Evolutionary conservation across 2,888 invertebrate species (phyloP).

Genomic region (Agonopterix arenella): DNA sequence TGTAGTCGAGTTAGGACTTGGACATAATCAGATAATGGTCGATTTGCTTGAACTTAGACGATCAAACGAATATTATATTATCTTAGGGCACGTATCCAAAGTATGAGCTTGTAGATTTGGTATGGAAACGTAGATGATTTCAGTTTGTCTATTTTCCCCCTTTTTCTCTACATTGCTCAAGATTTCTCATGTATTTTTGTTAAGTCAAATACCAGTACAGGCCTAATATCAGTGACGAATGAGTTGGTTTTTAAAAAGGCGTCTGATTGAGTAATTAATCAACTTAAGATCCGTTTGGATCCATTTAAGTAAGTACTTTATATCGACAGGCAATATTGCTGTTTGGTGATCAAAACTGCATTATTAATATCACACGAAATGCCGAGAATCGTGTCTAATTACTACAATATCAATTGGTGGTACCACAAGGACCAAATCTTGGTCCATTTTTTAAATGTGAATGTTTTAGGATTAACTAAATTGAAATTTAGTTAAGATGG

Average conservation of each 20-base stretch:
- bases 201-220: not conserved
- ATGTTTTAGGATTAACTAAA: slow-evolving; percentile 1
- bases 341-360: too few relatives aligned
- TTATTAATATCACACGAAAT: too few relatives aligned
- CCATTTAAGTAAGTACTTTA: too few relatives aligned
- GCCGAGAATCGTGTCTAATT: too few relatives aligned
- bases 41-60: slow-evolving; percentile 42
- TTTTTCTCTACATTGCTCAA: slow-evolving; percentile 19
- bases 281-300: too few relatives aligned
- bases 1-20: slow-evolving; percentile 38
- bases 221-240: not conserved
- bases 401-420: slow-evolving; percentile 12
- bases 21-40: slow-evolving; percentile 48
- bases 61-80: slow-evolving; percentile 47
- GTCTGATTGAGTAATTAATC: too few relatives aligned
- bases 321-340: not conserved
- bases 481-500: not conserved
- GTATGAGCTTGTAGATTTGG: slow-evolving; percentile 69
- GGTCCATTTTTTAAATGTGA: slow-evolving; percentile 16
- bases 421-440: slow-evolving; percentile 28
- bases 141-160: slow-evolving; percentile 8
- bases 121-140: slow-evolving; percentile 31
- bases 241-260: too few relatives aligned
- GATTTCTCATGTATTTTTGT: slow-evolving; percentile 2
- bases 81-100: slow-evolving; percentile 47